Evolutionary conservation across 2,113 vertebrate species (phyloP).

Genomic region (Chroicocephalus ridibundus): DNA sequence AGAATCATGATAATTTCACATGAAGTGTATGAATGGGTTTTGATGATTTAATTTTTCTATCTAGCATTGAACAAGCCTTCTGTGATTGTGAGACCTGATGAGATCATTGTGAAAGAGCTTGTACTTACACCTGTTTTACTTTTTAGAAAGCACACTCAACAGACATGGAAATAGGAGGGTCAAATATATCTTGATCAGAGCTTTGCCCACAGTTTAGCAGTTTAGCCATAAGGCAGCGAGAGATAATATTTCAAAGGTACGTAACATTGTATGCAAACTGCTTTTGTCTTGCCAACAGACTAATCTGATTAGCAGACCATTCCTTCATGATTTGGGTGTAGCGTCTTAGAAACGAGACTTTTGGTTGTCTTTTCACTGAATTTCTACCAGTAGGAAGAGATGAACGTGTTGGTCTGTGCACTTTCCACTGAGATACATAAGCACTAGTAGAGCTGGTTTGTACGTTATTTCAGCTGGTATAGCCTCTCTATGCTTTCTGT

Average conservation of each 20-base stretch:
- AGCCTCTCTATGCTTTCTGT: background rate
- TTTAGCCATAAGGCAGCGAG: background rate
- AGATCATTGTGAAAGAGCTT: background rate
- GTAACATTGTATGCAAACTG: background rate
- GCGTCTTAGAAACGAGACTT: background rate
- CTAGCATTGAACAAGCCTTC: background rate
- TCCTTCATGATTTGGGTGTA: background rate
- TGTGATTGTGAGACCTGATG: background rate
- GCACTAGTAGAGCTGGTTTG: background rate
- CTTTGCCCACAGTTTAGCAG: background rate
- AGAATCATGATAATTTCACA: background rate
- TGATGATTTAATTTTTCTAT: background rate
- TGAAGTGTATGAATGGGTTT: background rate
- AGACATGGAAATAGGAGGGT: background rate
- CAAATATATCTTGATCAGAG: background rate
- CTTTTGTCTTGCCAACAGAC: conserved; percentile 1
- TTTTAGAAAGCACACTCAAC: background rate
- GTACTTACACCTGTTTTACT: background rate
- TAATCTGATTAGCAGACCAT: background rate
- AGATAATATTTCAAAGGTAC: conserved; percentile 36
- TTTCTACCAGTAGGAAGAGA: background rate
- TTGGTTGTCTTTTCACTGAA: background rate
- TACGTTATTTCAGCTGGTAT: conserved; percentile 40
- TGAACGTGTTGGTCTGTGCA: background rate
- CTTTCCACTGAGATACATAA: background rate